Evolutionary conservation across 2,113 vertebrate species (phyloP).

Genomic region (Silurus asotus): DNA sequence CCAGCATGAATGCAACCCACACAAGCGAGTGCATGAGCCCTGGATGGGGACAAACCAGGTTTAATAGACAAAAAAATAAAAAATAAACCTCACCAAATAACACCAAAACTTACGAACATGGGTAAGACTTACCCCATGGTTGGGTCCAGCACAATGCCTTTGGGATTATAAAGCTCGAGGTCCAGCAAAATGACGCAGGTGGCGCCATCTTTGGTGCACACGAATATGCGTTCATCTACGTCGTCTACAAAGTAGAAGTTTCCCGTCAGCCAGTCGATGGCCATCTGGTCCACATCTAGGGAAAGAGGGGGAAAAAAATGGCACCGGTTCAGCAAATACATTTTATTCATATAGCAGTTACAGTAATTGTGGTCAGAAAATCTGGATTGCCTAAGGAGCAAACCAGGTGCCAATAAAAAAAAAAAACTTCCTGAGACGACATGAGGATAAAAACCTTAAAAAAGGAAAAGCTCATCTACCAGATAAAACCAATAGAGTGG

Average conservation of each 20-base stretch:
- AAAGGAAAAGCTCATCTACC: too few relatives aligned
- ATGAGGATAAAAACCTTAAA: too few relatives aligned
- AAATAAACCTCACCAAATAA: background rate
- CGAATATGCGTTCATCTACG: constrained; percentile 94
- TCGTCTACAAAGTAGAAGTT: constrained; percentile 99
- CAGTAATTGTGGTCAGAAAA: background rate
- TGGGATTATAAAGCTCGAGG: constrained; percentile 94
- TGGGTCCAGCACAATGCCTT: constrained; percentile 93
- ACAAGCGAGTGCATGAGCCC: background rate
- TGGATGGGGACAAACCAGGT: background rate
- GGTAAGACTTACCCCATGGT: constrained; percentile 86
- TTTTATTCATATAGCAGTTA: background rate
- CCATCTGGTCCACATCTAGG: constrained; percentile 97
- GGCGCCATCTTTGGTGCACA: constrained; percentile 89
- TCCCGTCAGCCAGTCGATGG: constrained; percentile 96
- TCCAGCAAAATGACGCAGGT: constrained; percentile 95
- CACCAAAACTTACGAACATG: background rate
- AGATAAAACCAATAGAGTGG: too few relatives aligned
- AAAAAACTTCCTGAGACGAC: too few relatives aligned
- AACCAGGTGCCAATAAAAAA: background rate
- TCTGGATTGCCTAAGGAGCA: background rate
- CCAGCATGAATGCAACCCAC: background rate
- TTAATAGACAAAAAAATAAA: background rate
- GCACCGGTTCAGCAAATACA: background rate
- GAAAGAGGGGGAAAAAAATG: constrained; percentile 5